Base-by-base conservation (phyloP, 2,113 vertebrate genomes). In the Oryzias woworae region DNA sequence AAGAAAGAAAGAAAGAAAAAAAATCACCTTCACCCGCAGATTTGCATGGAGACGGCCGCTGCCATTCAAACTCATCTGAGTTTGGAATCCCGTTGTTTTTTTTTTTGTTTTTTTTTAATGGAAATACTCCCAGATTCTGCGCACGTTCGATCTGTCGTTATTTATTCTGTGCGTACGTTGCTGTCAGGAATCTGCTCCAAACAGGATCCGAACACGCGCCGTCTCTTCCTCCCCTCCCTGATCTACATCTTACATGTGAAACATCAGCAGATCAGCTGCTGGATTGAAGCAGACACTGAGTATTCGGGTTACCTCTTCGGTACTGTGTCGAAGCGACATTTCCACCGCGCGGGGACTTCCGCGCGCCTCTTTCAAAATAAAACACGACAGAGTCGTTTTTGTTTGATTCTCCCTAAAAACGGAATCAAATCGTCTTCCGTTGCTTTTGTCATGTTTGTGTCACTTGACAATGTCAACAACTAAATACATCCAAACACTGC, bases 41-140 rank as follows among this genome's bases (percentile, higher is more conserved):
- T 81, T 47, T 60, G 71, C 50, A 64, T 58, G 82, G 81, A 72
- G 77, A 70, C 71, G 61, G 58, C 64, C 69, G 61, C 73, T 69
- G 77, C 76, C 80, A 81, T 77, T 76, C 79, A 17, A 71, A 24
- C 65, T 75, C 62, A 75, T 82, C 65, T 86, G 64, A 18, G 49
- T 48, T 70, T 42, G 26, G 26, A 28, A 28, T 28, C 26, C 52
- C 28, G 8, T 45, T 45, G 16, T 44, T 44, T 44, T 44, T 44
- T 44, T 44, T 3, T 44, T 44, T 44, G 4, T 44, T 44, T 3
- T 10, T 53, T 66, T 15, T 31, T 12, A 31, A 48, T 54, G 31
- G 14, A 62, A 24, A 43, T 58, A 36, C 71, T 71, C 22, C 23
- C 56, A 46, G 53, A 51, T 62, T 78, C 47, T 5, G 42, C 31